Evolutionary conservation across 2,888 invertebrate genomes (phyloP).

Genomic region (Diloba caeruleocephala): DNA sequence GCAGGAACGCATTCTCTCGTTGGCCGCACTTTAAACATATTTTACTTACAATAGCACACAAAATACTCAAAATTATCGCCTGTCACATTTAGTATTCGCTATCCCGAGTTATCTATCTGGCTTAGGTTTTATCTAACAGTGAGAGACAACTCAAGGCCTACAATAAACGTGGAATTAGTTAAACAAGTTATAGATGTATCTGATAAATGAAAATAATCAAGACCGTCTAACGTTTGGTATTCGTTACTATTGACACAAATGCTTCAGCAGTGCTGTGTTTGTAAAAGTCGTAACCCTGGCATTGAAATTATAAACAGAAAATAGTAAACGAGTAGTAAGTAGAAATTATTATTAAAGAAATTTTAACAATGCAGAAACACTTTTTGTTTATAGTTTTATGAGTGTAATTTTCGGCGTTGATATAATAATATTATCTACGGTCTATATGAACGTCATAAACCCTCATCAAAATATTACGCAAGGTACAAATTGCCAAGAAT

Average conservation of each 20-base stretch:
- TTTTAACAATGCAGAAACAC: conserved; percentile 1
- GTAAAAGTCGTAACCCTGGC: conserved; percentile 32
- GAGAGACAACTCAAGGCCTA: conserved; percentile 69
- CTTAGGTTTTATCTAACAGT: conserved; percentile 68
- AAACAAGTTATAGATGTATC: conserved; percentile 12
- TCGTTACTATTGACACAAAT: conserved; percentile 42
- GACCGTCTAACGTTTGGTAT: conserved; percentile 8
- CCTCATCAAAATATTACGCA: conserved; percentile 25
- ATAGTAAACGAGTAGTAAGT: conserved; percentile 1
- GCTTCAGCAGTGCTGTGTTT: conserved; percentile 16
- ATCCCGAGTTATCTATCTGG: conserved; percentile 67
- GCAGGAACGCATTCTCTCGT: too few species aligned
- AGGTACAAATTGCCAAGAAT: conserved; percentile 29
- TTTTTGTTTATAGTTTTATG: not conserved
- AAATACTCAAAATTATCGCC: conserved; percentile 1
- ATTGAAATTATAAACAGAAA: conserved; percentile 31
- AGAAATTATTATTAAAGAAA: not conserved
- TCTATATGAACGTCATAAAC: conserved; percentile 37
- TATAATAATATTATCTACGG: conserved; percentile 34
- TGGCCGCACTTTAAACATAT: too few species aligned
- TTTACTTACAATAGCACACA: not conserved
- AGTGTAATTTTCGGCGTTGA: conserved; percentile 4
- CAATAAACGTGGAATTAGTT: conserved; percentile 62
- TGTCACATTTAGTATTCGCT: conserved; percentile 24
- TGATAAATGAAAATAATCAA: conserved; percentile 28